These are phyloP conservation scores for Elgaria multicarinata DNA, from an alignment of 2,113 vertebrate genomes.

Conservation along the genomic window DNA sequence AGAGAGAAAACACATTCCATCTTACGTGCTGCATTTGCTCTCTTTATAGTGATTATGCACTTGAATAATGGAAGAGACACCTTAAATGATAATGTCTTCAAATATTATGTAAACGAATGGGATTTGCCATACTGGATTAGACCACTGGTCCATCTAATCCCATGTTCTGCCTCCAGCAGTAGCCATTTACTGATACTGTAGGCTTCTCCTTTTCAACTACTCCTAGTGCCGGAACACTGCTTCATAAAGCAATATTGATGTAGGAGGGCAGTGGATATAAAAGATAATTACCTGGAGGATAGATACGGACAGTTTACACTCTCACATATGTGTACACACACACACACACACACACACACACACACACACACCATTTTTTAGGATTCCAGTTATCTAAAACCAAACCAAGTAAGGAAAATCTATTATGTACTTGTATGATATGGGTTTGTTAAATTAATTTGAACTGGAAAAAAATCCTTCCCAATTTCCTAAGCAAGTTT, in stretches of 20 bases:
- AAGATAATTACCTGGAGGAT: background rate
- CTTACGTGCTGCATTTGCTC: background rate
- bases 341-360: background rate
- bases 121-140: conserved; percentile 46
- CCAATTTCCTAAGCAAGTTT: background rate
- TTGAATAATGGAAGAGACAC: conserved; percentile 55
- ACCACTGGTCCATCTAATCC: background rate
- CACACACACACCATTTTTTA: background rate
- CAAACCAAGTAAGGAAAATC: background rate
- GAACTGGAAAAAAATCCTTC: background rate
- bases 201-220: background rate
- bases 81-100: conserved; percentile 42
- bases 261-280: background rate
- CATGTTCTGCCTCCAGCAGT: conserved; percentile 31
- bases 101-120: background rate
- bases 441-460: background rate
- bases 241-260: accelerated
- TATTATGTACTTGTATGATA: background rate
- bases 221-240: accelerated
- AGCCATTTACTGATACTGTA: background rate
- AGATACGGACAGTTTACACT: background rate
- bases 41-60: conserved; percentile 1
- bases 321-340: too few species aligned
- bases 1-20: background rate
- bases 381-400: background rate